Conservation (phyloP, 2,888 invertebrate genomes). For the Yponomeuta malinellus region DNA sequence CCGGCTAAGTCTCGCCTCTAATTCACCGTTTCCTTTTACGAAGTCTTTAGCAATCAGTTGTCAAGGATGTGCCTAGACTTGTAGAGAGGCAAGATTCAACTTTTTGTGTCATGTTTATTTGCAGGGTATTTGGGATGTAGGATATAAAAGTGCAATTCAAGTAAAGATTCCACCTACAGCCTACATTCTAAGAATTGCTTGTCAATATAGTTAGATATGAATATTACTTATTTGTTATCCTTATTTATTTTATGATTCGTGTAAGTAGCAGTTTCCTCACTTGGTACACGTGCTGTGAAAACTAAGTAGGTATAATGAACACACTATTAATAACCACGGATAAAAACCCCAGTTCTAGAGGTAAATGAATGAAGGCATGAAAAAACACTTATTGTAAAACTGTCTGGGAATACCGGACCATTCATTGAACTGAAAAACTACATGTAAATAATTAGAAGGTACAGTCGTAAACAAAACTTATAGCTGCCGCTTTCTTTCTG, state of each 20-base stretch:
- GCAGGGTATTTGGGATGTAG: not conserved
- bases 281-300: too few relatives aligned
- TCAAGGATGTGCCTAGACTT: not conserved
- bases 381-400: not conserved
- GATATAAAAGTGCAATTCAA: not conserved
- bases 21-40: too few relatives aligned
- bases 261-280: too few relatives aligned
- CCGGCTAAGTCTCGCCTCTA: not conserved
- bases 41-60: too few relatives aligned
- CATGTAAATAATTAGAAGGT: not conserved
- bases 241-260: too few relatives aligned
- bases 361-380: not conserved
- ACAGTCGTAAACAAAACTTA: not conserved
- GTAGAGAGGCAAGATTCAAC: not conserved
- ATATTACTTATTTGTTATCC: too few relatives aligned
- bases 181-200: too few relatives aligned
- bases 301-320: too few relatives aligned
- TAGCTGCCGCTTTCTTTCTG: not conserved
- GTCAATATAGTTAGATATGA: too few relatives aligned
- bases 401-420: not conserved
- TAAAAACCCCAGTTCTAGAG: not conserved
- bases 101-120: not conserved
- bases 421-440: not conserved
- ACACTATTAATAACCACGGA: too few relatives aligned
- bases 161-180: not conserved